Evolutionary conservation across 2,888 invertebrate species (phyloP).

Genomic region (Pteria penguin): DNA sequence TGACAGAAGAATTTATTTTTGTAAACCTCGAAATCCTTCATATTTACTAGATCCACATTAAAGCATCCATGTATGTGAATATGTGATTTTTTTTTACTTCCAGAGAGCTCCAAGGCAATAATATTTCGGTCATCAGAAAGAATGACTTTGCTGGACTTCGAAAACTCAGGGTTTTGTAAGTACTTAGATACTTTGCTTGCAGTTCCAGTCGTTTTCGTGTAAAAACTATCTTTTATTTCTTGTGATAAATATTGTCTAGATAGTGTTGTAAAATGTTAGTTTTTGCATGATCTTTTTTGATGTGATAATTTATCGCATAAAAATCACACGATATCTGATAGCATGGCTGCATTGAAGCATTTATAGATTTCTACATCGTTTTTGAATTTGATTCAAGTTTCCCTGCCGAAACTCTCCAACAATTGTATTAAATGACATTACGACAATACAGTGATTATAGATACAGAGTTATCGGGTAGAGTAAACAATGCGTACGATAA

Average conservation of each 20-base stretch:
- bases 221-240: neutral
- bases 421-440: neutral
- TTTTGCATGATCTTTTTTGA: neutral
- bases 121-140: conserved; percentile 32
- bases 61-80: neutral
- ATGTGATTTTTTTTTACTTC: neutral
- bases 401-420: too few species aligned
- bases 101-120: conserved; percentile 47
- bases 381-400: too few species aligned
- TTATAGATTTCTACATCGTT: too few species aligned
- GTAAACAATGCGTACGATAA: neutral
- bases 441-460: neutral
- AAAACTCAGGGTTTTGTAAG: conserved; percentile 42
- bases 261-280: neutral
- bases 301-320: too few species aligned
- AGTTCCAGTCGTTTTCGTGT: neutral
- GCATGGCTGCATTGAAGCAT: too few species aligned
- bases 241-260: too few species aligned
- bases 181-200: neutral
- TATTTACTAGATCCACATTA: too few species aligned
- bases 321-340: too few species aligned
- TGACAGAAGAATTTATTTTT: too few species aligned
- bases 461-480: neutral
- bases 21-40: too few species aligned
- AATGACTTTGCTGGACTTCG: conserved; percentile 32